Evolutionary conservation across 2,888 invertebrate genomes (phyloP).

Genomic region (Thyatira batis): DNA sequence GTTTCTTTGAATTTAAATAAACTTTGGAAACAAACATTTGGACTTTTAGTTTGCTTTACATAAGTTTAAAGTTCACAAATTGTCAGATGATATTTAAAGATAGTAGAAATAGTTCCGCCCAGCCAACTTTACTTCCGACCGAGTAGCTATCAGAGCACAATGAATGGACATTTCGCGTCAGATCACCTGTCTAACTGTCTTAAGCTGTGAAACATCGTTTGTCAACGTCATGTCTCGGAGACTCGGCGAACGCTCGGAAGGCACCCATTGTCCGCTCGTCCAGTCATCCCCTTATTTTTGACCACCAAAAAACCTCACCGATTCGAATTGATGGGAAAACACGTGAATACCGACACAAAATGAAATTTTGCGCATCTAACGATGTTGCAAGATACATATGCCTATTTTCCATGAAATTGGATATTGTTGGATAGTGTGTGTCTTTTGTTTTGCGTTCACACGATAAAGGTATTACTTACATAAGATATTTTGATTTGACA

Average conservation of each 20-base stretch:
- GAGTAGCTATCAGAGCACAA: slow-evolving; percentile 49
- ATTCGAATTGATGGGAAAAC: not conserved
- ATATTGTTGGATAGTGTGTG: slow-evolving; percentile 25
- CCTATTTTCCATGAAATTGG: slow-evolving; percentile 16
- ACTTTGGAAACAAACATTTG: not conserved
- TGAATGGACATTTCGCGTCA: slow-evolving; percentile 61
- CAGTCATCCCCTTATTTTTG: slow-evolving; percentile 53
- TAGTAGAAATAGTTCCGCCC: slow-evolving; percentile 21
- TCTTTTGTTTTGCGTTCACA: slow-evolving; percentile 30
- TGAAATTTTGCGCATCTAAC: not conserved
- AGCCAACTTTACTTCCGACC: slow-evolving; percentile 31
- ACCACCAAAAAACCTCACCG: slow-evolving; percentile 32
- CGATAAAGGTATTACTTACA: slow-evolving; percentile 10
- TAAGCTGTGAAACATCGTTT: slow-evolving; percentile 58
- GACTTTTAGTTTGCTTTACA: not conserved
- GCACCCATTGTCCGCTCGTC: slow-evolving; percentile 57
- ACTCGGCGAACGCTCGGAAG: slow-evolving; percentile 48
- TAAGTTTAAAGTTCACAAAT: not conserved
- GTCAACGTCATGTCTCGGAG: slow-evolving; percentile 60
- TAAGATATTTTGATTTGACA: too few relatives aligned
- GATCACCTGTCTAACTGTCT: slow-evolving; percentile 73
- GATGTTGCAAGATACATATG: not conserved
- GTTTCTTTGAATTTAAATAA: not conserved
- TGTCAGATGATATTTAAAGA: slow-evolving; percentile 18
- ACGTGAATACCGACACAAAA: not conserved